These are phyloP conservation scores for Pandemis cinnamomeana DNA, from an alignment of 2,888 invertebrate genomes.

Conservation along the genomic window DNA sequence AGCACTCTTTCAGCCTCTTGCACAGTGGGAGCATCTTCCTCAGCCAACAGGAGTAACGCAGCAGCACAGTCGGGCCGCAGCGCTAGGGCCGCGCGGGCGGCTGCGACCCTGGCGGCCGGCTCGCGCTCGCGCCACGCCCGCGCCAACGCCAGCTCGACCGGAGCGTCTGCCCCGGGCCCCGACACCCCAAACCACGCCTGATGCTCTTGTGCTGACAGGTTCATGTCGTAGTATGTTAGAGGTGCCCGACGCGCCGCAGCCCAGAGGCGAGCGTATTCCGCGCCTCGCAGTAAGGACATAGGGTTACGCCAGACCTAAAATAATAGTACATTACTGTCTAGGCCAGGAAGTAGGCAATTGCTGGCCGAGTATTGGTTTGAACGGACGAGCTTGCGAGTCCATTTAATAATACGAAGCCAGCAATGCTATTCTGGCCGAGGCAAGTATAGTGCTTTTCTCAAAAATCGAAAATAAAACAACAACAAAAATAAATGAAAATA, in stretches of 20 bases:
- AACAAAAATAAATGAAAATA: too few species aligned
- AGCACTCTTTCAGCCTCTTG: conserved; percentile 84
- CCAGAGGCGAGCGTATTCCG: conserved; percentile 98
- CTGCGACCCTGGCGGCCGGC: conserved; percentile 94
- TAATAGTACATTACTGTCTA: too few species aligned
- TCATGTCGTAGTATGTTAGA: conserved; percentile 99
- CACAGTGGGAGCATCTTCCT: conserved; percentile 98
- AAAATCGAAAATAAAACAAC: too few species aligned
- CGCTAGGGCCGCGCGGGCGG: conserved; percentile 94
- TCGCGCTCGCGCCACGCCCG: conserved; percentile 98
- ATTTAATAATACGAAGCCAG: too few species aligned
- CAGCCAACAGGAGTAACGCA: conserved; percentile 97
- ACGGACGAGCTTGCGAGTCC: too few species aligned
- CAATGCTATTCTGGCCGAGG: too few species aligned
- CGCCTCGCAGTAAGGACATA: conserved; percentile 96
- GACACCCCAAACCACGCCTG: conserved; percentile 88
- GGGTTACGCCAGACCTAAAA: conserved; percentile 98
- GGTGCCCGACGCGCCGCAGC: conserved; percentile 97
- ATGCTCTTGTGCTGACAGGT: conserved; percentile 99
- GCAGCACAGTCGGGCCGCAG: conserved; percentile 96
- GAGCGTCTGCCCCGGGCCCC: conserved; percentile 46
- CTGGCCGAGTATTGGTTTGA: too few species aligned
- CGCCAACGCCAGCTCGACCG: conserved; percentile 87
- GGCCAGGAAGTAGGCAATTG: too few species aligned
- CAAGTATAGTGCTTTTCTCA: too few species aligned